Evolutionary conservation across 2,113 vertebrate species (phyloP), one percentile per base, ranked within the genome.

Genomic region (Australoheros scitulus): DNA sequence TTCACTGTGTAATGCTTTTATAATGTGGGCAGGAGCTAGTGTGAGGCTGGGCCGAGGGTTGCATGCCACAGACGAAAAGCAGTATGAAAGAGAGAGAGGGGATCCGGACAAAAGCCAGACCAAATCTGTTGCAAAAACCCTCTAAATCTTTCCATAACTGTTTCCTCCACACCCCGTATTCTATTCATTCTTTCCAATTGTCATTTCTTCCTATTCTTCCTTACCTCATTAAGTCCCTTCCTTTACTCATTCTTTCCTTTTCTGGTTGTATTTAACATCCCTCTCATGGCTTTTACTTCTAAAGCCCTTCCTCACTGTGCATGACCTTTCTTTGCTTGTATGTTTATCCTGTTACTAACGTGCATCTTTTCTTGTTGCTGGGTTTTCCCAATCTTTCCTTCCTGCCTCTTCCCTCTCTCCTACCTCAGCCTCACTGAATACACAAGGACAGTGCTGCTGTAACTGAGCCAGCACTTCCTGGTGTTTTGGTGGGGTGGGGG

Each of bases 391-490:
- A 59, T 58, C 18, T 82, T 79, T 79, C 70, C 83, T 85, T 78
- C 76, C 76, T 84, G 34, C 75, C 64, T 87, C 74, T 72, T 81
- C 17, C 59, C 64, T 78, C 63, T 88, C 79, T 75, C 70, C 79
- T 84, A 77, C 89, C 83, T 88, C 55, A 76, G 87, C 77, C 59
- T 83, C 86, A 68, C 61, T 87, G 79, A 52, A 84, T 63, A 92
- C 76, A 78, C 88, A 89, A 91, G 90, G 87, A 90, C 85, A 92
- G 83, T 79, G 58, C 76, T 87, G 91, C 87, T 91, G 86, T 86
- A 91, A 91, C 83, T 85, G 92, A 94, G 87, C 82, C 80, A 92
- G 83, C 84, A 92, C 90, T 95, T 95, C 94, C 94, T 94, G 91
- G 87, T 94, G 88, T 92, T 91, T 93, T 87, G 72, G 63, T 43